Evolutionary conservation across 1,140 invertebrate genomes (phyloP).

Genomic region (Heliconius nattereri): DNA sequence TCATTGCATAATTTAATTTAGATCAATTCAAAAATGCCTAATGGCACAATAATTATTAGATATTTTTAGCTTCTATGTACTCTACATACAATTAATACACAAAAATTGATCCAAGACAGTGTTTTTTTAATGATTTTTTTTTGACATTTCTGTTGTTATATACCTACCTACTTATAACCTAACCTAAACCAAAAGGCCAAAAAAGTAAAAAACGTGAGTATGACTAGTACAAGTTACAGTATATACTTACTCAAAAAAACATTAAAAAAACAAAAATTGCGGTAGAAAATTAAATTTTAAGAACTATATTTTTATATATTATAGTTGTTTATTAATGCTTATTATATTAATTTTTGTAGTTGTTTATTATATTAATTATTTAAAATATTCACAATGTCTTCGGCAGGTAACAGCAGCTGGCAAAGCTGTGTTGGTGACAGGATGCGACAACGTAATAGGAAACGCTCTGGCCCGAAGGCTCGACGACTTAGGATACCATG

Average conservation of each 20-base stretch:
- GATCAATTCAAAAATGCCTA: neutral
- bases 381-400: neutral
- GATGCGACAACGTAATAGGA: conserved; percentile 90
- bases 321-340: neutral
- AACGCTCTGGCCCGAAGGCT: conserved; percentile 87
- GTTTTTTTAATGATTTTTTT: too few species aligned
- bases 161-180: too few species aligned
- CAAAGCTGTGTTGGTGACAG: conserved; percentile 92
- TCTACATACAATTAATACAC: too few species aligned
- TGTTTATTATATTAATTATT: neutral
- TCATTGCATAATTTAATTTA: conserved; percentile 23
- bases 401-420: conserved; percentile 87
- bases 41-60: too few species aligned
- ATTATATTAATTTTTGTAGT: neutral
- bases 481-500: conserved; percentile 90
- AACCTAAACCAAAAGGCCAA: too few species aligned
- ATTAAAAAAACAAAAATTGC: too few species aligned
- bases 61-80: too few species aligned
- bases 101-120: too few species aligned
- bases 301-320: neutral
- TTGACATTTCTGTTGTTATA: too few species aligned
- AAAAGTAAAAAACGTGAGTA: too few species aligned
- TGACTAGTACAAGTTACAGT: too few species aligned
- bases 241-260: too few species aligned
- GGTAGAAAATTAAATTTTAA: neutral